Evolutionary conservation across 1,140 invertebrate species (phyloP), one percentile per base, ranked within the genome.

Genomic region (Zaprionus nigranus): DNA sequence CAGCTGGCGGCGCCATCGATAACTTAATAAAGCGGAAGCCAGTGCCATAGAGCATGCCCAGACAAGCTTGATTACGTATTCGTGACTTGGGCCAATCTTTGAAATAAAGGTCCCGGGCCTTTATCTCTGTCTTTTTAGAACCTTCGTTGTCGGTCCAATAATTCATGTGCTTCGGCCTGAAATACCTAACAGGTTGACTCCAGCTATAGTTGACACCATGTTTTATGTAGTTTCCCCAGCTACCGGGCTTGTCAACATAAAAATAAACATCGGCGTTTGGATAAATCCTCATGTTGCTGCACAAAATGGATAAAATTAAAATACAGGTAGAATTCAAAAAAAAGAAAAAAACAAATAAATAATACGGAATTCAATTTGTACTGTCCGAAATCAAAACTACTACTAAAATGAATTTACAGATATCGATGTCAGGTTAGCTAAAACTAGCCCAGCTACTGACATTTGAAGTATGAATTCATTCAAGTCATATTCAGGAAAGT

Each of bases 41-140:
- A 0, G 85, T 90, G 24, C 85, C 75, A 46, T 90, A 90, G 34
- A 90, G 73, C 79, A 90, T 60, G 5, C 86, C 86, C 51, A 90
- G 58, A 24, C 85, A 90, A 17, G 85, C 85, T 28, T 90, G 86
- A 1, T 72, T 49, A 2, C 85, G 85, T 24, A 90, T 90, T 17
- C 85, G 73, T 3, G 28, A 43, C 17, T 76, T 80, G 12, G 79
- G 85, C 76, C 72, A 72, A 5, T 74, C 17, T 0, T 53, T 26
- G 12, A 90, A 85, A 20, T 90, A 85, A 15, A 90, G 58, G 43
- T 90, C 85, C 5, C 67, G 28, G 4, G 43, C 57, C 53, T 67
- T 61, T 3, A 90, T 53, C 9, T 85, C 59, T 5, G 36, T 1
- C 64, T 56, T 54, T 24, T 90, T 90, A 0, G 43, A 12, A 5